These are phyloP conservation scores for Microtus montanus DNA, from an alignment of 2,113 vertebrate genomes.

Conservation along the genomic window DNA sequence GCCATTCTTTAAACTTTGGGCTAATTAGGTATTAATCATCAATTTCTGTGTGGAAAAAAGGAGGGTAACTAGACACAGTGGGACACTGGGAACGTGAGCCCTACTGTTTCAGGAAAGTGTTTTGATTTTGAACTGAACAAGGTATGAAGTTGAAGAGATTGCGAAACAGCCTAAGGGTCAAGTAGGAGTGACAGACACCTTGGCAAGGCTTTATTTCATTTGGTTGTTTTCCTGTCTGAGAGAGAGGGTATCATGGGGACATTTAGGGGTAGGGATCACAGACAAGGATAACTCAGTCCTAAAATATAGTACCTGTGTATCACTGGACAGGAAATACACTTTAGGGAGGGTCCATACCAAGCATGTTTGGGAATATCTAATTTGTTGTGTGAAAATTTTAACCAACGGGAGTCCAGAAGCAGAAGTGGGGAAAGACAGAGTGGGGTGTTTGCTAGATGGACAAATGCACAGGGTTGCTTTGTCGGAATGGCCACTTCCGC, in stretches of 20 bases:
- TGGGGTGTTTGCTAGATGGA: neutral
- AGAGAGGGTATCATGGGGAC: neutral
- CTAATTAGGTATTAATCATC: neutral
- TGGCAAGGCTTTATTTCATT: neutral
- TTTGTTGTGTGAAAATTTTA: neutral
- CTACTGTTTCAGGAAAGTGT: neutral
- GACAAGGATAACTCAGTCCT: neutral
- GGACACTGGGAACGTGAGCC: neutral
- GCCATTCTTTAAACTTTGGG: neutral
- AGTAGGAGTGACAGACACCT: neutral
- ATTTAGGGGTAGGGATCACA: neutral
- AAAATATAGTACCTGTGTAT: neutral
- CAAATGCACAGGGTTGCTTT: neutral
- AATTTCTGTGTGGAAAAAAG: neutral
- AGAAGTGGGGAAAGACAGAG: neutral
- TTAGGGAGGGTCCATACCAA: neutral
- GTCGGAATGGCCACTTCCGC: neutral
- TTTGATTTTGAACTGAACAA: constrained; percentile 21
- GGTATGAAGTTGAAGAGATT: neutral
- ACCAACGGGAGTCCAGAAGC: neutral
- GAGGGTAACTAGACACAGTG: neutral
- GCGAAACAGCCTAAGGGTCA: neutral
- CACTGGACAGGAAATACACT: neutral
- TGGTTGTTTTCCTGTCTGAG: neutral
- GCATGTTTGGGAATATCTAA: neutral